phyloP scores from a whole-genome alignment of 2,797 vertebrate species.

The Ptychadena robeensis region DNA sequence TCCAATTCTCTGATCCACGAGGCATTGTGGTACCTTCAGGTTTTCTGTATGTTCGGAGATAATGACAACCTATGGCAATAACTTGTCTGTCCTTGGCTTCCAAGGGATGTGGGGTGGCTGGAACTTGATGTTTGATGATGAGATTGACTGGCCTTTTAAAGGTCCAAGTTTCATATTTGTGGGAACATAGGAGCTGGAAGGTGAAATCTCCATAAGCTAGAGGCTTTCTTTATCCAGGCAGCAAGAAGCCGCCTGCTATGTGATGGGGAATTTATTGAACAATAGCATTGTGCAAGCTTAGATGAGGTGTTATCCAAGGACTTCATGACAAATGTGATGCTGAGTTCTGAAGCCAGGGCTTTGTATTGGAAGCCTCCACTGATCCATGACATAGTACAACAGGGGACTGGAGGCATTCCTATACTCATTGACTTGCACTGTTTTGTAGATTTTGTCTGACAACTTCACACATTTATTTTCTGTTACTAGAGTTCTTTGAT shows the following conservation, averaged over 20 bases:
- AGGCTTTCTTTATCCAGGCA: slow-evolving; percentile 1
- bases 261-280: not conserved
- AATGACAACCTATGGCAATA: not conserved
- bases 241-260: not conserved
- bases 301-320: slow-evolving; percentile 15
- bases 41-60: not conserved
- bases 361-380: not conserved
- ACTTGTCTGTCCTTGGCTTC: not conserved
- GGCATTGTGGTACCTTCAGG: not conserved
- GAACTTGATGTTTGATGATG: not conserved
- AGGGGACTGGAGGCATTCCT: not conserved
- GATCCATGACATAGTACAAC: not conserved
- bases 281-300: not conserved
- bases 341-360: not conserved
- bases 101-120: not conserved
- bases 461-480: not conserved
- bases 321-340: not conserved
- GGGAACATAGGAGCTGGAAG: not conserved
- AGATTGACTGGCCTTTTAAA: not conserved
- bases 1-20: not conserved
- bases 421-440: not conserved
- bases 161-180: slow-evolving; percentile 10
- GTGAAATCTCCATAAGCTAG: not conserved
- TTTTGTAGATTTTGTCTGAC: not conserved
- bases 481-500: not conserved